Percentiles rank a stretch among this genome's conserved stretches.
These are phyloP conservation scores for Antechinus flavipes DNA, from an alignment of 2,113 vertebrate genomes.

Conservation along the genomic window DNA sequence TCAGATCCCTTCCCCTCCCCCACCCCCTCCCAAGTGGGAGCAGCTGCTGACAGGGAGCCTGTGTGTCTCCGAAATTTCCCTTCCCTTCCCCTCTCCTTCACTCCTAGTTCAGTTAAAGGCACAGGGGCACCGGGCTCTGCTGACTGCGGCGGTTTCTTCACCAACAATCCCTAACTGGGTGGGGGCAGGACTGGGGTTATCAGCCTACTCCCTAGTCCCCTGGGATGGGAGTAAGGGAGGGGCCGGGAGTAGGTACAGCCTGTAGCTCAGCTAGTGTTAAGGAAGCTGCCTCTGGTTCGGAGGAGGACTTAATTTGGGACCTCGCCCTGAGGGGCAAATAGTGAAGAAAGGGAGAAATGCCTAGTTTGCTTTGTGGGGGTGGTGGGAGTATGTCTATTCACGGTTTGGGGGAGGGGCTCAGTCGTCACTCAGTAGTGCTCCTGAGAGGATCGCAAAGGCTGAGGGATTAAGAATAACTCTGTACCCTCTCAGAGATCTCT, in stretches of 20 bases:
- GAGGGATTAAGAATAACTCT: slow-evolving; percentile 34
- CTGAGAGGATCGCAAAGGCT: slow-evolving; percentile 1
- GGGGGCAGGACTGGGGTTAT: neutral
- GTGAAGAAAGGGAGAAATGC: slow-evolving; percentile 14
- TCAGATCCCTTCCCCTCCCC: slow-evolving; percentile 17
- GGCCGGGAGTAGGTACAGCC: slow-evolving; percentile 3
- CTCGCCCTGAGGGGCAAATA: slow-evolving; percentile 18
- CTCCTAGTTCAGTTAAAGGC: slow-evolving; percentile 13
- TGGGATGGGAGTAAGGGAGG: neutral
- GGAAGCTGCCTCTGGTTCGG: neutral
- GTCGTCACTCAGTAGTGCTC: slow-evolving; percentile 36
- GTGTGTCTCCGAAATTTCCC: neutral
- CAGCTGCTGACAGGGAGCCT: slow-evolving; percentile 37
- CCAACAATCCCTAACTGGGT: neutral
- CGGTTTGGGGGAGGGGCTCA: slow-evolving; percentile 30
- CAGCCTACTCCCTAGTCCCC: neutral
- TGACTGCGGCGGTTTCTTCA: slow-evolving; percentile 5
- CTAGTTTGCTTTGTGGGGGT: slow-evolving; percentile 42
- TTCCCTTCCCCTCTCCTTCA: slow-evolving; percentile 16
- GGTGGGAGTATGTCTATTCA: slow-evolving; percentile 35
- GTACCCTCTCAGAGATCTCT: slow-evolving; percentile 40
- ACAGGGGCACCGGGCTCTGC: neutral
- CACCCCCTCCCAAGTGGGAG: neutral
- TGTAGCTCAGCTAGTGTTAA: neutral
- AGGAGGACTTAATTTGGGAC: slow-evolving; percentile 1